phyloP scores from a whole-genome alignment of 2,888 invertebrate species.

The Chydorus sphaericus region DNA sequence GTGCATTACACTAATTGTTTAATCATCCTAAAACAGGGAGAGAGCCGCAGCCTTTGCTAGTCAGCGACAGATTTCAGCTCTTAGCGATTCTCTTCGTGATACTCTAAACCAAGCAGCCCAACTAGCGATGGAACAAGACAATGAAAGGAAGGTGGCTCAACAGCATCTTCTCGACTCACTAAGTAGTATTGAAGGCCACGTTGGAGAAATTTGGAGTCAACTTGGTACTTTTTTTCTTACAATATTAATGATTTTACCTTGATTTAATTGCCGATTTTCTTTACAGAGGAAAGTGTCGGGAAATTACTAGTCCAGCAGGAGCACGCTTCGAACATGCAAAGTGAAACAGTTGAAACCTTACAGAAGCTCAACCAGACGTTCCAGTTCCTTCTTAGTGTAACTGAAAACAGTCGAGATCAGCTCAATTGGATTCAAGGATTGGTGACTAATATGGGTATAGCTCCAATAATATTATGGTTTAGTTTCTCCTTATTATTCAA shows the following conservation, averaged over 20 bases:
- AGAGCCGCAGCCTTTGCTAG: conserved; percentile 1
- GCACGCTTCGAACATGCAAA: conserved; percentile 34
- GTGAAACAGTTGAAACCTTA: conserved; percentile 35
- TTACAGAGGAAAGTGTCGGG: conserved; percentile 30
- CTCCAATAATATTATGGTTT: neutral
- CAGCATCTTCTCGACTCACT: conserved; percentile 39
- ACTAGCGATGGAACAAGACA: conserved; percentile 35
- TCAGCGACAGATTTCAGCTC: neutral
- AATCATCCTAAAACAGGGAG: neutral
- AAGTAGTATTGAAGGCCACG: conserved; percentile 37
- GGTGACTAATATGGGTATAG: conserved; percentile 17
- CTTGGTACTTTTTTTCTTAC: conserved; percentile 30
- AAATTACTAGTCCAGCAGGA: conserved; percentile 34
- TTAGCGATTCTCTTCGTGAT: conserved; percentile 17
- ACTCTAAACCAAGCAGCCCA: conserved; percentile 33
- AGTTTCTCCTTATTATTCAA: neutral
- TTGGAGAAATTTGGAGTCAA: conserved; percentile 38
- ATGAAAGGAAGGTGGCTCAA: conserved; percentile 37
- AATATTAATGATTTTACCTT: neutral
- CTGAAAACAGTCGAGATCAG: conserved; percentile 17
- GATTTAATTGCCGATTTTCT: conserved; percentile 8
- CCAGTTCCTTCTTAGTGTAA: conserved; percentile 23
- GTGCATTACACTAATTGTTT: neutral
- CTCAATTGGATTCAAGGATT: conserved; percentile 17
- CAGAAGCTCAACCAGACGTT: conserved; percentile 39